phyloP scores from a whole-genome alignment of 2,888 invertebrate species.

The Scaptomyza tumidula region DNA sequence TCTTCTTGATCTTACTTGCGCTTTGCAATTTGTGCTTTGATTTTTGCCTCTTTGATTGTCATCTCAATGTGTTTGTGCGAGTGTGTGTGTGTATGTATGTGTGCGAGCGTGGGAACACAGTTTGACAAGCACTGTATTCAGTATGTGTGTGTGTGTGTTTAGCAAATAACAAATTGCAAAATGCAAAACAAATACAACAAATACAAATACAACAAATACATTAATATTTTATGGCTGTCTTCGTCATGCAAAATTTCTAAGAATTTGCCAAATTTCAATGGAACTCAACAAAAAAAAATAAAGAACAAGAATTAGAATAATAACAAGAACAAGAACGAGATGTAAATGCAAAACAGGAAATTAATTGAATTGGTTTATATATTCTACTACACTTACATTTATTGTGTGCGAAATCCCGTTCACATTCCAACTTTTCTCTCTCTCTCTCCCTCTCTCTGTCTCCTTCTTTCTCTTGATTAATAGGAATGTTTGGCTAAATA shows the following conservation, averaged over 20 bases:
- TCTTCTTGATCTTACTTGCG: background rate
- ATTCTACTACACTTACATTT: no score
- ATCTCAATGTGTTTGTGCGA: background rate
- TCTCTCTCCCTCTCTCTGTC: background rate
- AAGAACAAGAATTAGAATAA: no score
- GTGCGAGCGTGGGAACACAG: conserved; percentile 49
- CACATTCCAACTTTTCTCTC: background rate
- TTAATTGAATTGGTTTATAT: conserved; percentile 9
- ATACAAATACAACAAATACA: background rate
- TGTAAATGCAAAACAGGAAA: conserved; percentile 16
- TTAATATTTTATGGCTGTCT: background rate
- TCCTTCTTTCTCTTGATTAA: background rate
- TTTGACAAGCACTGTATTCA: conserved; percentile 10
- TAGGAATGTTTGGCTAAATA: background rate
- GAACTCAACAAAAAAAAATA: conserved; percentile 1
- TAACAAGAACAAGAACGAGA: conserved; percentile 3
- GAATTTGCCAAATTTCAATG: conserved; percentile 27
- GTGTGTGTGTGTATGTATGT: conserved; percentile 3
- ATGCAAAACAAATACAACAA: background rate
- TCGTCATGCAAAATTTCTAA: conserved; percentile 26
- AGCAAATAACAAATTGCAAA: conserved; percentile 2
- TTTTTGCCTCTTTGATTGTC: conserved; percentile 5
- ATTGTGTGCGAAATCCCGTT: conserved; percentile 7
- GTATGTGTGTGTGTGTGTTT: background rate
- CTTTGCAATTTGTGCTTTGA: conserved; percentile 21